These are phyloP conservation scores for Phrynocephalus forsythii DNA, from an alignment of 2,797 vertebrate species.

Conservation along the genomic window DNA sequence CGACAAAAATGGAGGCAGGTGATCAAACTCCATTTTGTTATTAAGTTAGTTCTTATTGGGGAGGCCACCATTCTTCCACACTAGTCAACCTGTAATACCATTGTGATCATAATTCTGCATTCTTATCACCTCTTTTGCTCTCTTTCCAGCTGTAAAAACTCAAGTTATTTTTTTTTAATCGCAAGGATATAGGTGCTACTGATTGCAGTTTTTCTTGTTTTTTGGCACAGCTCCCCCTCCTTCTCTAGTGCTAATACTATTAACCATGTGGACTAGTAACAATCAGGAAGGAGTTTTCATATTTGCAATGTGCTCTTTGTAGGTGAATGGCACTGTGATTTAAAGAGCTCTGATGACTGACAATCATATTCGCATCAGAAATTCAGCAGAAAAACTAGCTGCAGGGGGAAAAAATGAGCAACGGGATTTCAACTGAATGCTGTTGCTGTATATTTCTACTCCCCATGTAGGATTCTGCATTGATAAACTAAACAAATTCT, in stretches of 20 bases:
- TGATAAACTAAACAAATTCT: too few relatives aligned
- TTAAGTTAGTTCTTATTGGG: not conserved
- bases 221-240: constrained; percentile 4
- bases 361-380: not conserved
- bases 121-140: constrained; percentile 20
- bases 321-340: not conserved
- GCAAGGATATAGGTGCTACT: constrained; percentile 2
- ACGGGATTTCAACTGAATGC: too few relatives aligned
- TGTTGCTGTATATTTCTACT: too few relatives aligned
- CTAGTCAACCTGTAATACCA: accelerated
- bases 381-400: not conserved
- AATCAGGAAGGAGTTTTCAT: not conserved
- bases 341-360: not conserved
- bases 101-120: constrained; percentile 11
- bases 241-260: not conserved
- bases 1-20: not conserved
- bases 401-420: constrained; percentile 12
- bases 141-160: constrained; percentile 26
- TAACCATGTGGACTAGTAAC: constrained; percentile 6
- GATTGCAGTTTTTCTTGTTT: not conserved
- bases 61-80: not conserved
- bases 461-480: too few relatives aligned
- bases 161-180: constrained; percentile 14
- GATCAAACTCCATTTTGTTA: not conserved
- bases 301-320: not conserved